Percentiles rank a stretch among this genome's conserved stretches.
Conservation (phyloP, 2,797 vertebrate species). For the Hemitrygon akajei region DNA sequence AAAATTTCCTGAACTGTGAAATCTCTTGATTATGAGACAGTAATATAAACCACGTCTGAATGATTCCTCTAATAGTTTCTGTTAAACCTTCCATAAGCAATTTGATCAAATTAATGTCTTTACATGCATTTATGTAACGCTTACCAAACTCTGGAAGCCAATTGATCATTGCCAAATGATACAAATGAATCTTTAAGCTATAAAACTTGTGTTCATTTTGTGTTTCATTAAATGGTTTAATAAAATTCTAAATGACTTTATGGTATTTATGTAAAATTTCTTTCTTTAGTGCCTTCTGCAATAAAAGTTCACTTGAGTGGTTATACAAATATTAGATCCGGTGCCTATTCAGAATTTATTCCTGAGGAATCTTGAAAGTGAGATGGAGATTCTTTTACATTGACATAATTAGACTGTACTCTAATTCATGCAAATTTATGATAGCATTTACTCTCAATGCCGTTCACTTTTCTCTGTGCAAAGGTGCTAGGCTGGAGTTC, state of each 20-base stretch:
- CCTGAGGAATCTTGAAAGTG: background rate
- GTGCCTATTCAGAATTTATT: constrained; percentile 3
- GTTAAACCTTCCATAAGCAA: constrained; percentile 8
- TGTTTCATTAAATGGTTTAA: background rate
- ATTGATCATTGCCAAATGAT: constrained; percentile 4
- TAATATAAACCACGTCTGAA: background rate
- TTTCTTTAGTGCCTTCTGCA: background rate
- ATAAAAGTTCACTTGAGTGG: background rate
- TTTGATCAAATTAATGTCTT: background rate
- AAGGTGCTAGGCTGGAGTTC: background rate
- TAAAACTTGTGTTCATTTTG: background rate
- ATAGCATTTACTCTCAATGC: background rate
- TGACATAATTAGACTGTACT: background rate
- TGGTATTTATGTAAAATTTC: background rate
- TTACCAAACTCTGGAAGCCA: background rate
- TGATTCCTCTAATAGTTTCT: background rate
- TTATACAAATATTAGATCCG: background rate
- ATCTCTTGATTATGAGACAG: background rate
- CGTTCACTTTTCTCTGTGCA: background rate
- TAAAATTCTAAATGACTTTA: background rate
- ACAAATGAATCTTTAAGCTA: background rate
- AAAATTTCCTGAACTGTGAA: background rate
- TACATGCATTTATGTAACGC: too few relatives aligned
- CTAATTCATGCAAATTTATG: background rate
- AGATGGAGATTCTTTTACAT: background rate